These are phyloP conservation scores for Dendrocopos noguchii DNA, from an alignment of 2,113 vertebrate genomes.

Conservation along the genomic window DNA sequence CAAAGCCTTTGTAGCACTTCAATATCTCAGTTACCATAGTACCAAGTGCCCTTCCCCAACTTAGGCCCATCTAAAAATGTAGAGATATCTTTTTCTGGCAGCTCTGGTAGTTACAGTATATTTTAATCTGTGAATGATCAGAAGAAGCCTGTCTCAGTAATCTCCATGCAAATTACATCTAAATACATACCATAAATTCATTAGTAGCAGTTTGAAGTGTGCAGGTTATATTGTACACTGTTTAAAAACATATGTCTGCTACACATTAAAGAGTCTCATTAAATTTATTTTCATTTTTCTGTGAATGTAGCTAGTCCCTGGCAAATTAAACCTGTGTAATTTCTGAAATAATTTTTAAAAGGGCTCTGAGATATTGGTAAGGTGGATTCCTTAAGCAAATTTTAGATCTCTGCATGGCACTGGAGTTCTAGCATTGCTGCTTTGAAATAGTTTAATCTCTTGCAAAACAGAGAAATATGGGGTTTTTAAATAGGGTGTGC, in stretches of 20 bases:
- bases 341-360: conserved; percentile 2
- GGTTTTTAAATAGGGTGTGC: not conserved
- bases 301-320: not conserved
- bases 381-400: not conserved
- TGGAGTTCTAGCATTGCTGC: not conserved
- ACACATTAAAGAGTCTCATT: conserved; percentile 38
- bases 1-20: not conserved
- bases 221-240: conserved; percentile 59
- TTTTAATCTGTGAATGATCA: conserved; percentile 74
- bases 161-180: conserved; percentile 69
- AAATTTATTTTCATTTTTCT: conserved; percentile 63
- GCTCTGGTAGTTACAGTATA: conserved; percentile 71
- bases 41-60: not conserved
- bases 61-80: conserved; percentile 47
- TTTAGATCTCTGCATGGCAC: not conserved
- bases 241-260: conserved; percentile 62
- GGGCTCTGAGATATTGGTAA: not conserved
- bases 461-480: not conserved
- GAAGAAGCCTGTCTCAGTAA: conserved; percentile 66
- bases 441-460: not conserved
- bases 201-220: conserved; percentile 61
- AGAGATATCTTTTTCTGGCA: conserved; percentile 71
- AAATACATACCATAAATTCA: conserved; percentile 71
- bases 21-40: not conserved
- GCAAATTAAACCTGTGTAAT: conserved; percentile 40